These are phyloP conservation scores for Asobara japonica DNA, from an alignment of 1,140 invertebrate genomes.

Conservation along the genomic window DNA sequence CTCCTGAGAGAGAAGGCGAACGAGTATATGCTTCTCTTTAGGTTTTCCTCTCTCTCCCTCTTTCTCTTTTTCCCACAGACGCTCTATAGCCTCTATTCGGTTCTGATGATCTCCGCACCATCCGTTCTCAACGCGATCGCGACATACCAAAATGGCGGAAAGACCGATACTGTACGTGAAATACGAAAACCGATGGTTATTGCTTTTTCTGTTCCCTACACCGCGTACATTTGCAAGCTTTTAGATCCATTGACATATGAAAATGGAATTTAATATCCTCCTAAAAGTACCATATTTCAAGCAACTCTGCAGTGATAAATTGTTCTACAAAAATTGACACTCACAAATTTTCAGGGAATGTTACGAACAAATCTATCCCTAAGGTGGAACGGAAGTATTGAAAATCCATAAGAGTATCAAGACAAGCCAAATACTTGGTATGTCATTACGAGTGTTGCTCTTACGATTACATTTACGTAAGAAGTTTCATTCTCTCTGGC, in stretches of 20 bases:
- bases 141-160: constrained; percentile 34
- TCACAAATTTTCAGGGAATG: too few species aligned
- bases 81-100: neutral
- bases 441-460: constrained; percentile 15
- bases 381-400: too few species aligned
- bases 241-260: neutral
- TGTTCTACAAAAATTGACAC: too few species aligned
- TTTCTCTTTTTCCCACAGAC: neutral
- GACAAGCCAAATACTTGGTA: too few species aligned
- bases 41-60: neutral
- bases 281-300: constrained; percentile 18
- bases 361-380: too few species aligned
- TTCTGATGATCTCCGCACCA: constrained; percentile 27
- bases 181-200: constrained; percentile 12
- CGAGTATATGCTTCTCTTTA: constrained; percentile 7
- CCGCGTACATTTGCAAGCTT: neutral
- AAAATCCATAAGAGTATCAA: too few species aligned
- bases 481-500: constrained; percentile 9
- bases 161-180: neutral
- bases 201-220: neutral
- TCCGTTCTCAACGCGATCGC: constrained; percentile 18
- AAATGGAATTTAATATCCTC: neutral
- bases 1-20: neutral
- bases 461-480: constrained; percentile 35
- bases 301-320: too few species aligned